Base-by-base conservation (phyloP, 2,888 invertebrate species). In the Aphrophora alni region DNA sequence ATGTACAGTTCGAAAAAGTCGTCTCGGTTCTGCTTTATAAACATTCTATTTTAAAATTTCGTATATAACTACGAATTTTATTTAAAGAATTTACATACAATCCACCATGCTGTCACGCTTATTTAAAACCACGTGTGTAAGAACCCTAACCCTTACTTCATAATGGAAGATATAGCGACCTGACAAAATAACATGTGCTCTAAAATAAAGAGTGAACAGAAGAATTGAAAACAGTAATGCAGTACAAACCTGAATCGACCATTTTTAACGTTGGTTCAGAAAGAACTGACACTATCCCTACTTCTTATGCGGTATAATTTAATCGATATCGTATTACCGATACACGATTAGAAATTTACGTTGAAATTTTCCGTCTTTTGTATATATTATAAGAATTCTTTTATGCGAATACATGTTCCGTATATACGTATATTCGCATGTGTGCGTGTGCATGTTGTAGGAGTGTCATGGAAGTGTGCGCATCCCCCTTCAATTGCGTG, bases 401-500 rank as follows among this genome's bases (percentile, higher is more conserved):
- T 14, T 44, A 44, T 14, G 44, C 1, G 12, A 14, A 17, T 17
- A 44, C 17, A 44, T 44, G 17, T 44, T 8, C 17, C 1, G 33
- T 44, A 44, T 44, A 44, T 44, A 44, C 12, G 17, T 44, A 14
- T 44, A 44, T 44, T 44, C 59, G 59, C 5, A 33, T 21, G 59
- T 21, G 59, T 21, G 21, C 59, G 28, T 76, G 21, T 68, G 59
- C 73, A 44, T 80, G 77, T 80, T 77, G 77, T 82, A 77, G 80
- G 26, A 38, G 38, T n/a, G 71, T 14, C n/a, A 28, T 44, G 70
- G 44, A 75, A 69, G 75, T 21, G 80, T 81, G 71, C 80, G 78
- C 77, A 75, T 59, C n/a, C 85, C 85, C 68, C n/a, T 14, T 24
- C 73, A 38, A 72, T 59, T 24, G 38, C 78, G 25, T 59, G 78